phyloP scores from a whole-genome alignment of 2,113 vertebrate species.

The Varanus salvator region DNA sequence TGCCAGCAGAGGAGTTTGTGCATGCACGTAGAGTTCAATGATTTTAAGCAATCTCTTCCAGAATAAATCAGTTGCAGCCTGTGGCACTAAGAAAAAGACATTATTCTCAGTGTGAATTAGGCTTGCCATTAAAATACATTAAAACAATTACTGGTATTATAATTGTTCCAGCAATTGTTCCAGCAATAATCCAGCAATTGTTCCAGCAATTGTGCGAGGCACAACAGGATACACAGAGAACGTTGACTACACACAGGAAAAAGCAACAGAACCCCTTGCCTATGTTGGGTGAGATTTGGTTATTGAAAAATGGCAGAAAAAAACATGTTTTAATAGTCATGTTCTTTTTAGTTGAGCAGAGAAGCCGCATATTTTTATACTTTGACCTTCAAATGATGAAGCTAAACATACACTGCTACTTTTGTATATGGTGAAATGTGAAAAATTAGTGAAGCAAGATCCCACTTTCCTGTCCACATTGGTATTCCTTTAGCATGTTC shows the following conservation, averaged over 20 bases:
- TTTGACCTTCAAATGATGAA: too few species aligned
- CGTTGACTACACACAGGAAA: too few species aligned
- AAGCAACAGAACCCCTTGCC: not conserved
- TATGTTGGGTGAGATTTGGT: not conserved
- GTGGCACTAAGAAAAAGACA: not conserved
- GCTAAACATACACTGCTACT: too few species aligned
- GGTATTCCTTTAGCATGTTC: too few species aligned
- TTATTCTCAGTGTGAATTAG: not conserved
- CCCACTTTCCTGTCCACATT: too few species aligned
- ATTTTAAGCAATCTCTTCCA: not conserved
- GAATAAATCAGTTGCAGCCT: not conserved
- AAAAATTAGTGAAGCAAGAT: too few species aligned
- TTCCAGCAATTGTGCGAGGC: not conserved
- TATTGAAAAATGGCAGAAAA: too few species aligned
- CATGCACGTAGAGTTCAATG: not conserved
- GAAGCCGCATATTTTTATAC: too few species aligned
- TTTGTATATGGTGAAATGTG: too few species aligned
- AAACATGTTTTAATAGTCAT: too few species aligned
- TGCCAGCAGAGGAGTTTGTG: not conserved
- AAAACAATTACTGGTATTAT: not conserved
- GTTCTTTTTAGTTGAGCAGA: too few species aligned
- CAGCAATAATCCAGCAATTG: too few species aligned
- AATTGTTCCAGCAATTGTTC: not conserved
- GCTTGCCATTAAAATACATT: not conserved
- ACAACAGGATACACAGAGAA: not conserved